Base-by-base conservation (phyloP, 2,797 vertebrate genomes). In the Halcyon leucocephala region DNA sequence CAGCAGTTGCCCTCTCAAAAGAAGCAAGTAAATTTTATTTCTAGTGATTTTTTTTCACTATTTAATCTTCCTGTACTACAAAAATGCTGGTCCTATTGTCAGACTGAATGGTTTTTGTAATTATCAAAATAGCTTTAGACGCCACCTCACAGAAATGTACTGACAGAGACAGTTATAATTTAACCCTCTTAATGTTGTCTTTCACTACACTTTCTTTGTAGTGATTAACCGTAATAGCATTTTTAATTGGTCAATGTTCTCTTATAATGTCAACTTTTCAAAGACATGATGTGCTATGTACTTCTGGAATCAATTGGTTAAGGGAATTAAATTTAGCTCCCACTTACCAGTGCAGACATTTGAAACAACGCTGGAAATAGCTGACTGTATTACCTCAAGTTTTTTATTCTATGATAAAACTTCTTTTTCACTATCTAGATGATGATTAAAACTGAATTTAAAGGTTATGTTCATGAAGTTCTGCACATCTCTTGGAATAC, bases 391-490 rank as follows among this genome's bases (percentile, higher is more conserved):
- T 92, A 84, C 51, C 20, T 85, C 21, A 71, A 62, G 41, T 35
- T 41, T 95, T 82, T 92, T 93, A 78, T 89, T 95, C 46, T 80
- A 5, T 77, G 17, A 46, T 89, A 87, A 77, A 86, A 49, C 26
- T 89, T 76, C 31, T 48, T 85, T 94, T 70, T 57, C 35, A 25
- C 71, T 86, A 35, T 70, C 49, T 31, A 84, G 46, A 64, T 19
- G 25, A 80, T 67, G 71, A 86, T 82, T 94, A 89, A 92, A 96
- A 84, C 21, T 67, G 77, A 95, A 90, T 92, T 42, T 79, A 10
- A 79, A 90, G 31, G 55, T 82, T 95, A 73, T 9, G 6, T 67
- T 86, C 80, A 42, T 6, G 5, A 82, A 86, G 51, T 82, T 93
- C 70, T 91, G 55, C 20, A 52, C 26, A 61, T 78, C 31, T 84